These are phyloP conservation scores for Pachypanchax playfairii DNA, from an alignment of 2,113 vertebrate genomes.

Conservation along the genomic window DNA sequence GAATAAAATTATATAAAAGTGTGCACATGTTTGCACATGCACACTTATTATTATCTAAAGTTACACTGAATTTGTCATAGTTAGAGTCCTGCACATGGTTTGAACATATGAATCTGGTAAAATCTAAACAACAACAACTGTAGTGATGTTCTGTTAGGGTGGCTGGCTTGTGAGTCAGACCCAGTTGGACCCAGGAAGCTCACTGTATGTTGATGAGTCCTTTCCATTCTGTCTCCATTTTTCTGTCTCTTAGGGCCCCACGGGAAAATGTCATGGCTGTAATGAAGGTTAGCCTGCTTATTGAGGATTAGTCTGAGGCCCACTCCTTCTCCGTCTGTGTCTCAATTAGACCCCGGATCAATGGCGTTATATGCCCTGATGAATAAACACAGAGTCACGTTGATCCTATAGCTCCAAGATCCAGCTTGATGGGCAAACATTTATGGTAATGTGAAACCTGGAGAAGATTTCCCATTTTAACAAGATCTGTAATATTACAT, in stretches of 20 bases:
- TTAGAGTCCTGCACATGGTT: too few relatives aligned
- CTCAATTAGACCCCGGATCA: constrained; percentile 68
- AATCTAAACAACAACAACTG: constrained; percentile 22
- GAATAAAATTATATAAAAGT: background rate
- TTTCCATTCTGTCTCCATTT: constrained; percentile 35
- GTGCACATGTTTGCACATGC: too few relatives aligned
- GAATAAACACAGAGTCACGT: constrained; percentile 38
- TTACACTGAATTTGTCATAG: too few relatives aligned
- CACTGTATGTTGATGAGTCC: constrained; percentile 44
- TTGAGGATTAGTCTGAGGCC: constrained; percentile 62
- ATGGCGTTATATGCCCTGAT: constrained; percentile 45
- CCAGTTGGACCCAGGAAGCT: constrained; percentile 32
- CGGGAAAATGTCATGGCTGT: constrained; percentile 65
- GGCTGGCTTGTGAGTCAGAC: too few relatives aligned
- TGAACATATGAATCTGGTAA: constrained; percentile 7
- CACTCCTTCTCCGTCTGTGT: constrained; percentile 55
- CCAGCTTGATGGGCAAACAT: constrained; percentile 1
- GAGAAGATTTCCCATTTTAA: background rate
- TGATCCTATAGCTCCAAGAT: constrained; percentile 13
- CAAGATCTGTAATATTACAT: background rate
- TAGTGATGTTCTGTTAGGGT: background rate
- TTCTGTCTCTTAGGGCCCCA: constrained; percentile 37
- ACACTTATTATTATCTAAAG: too few relatives aligned
- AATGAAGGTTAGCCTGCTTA: constrained; percentile 73
- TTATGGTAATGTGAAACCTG: background rate